phyloP scores from a whole-genome alignment of 92 coral and sea anemone genomes.

The Palythoa grandis region DNA sequence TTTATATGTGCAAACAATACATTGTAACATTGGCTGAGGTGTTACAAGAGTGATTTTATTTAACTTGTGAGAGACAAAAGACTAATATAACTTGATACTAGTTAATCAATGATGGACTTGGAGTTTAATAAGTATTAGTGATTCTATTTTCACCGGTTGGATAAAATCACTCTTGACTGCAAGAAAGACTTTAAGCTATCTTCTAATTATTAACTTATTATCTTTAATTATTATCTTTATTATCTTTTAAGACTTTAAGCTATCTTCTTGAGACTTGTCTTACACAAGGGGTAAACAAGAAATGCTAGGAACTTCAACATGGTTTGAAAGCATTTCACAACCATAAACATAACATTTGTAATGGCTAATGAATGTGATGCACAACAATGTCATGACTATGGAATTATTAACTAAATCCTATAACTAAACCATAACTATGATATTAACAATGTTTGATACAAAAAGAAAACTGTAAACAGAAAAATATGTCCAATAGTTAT shows the following conservation, averaged over 20 bases:
- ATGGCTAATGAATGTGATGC: conserved; percentile 17
- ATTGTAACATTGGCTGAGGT: background rate
- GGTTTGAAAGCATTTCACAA: conserved; percentile 11
- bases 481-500: background rate
- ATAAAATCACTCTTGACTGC: background rate
- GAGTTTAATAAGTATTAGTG: conserved; percentile 5
- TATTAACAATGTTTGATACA: conserved; percentile 15
- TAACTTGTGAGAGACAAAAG: background rate
- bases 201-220: background rate
- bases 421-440: background rate
- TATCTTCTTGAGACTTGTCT: conserved; percentile 8
- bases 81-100: background rate
- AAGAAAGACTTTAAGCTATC: background rate
- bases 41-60: conserved; percentile 1
- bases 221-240: background rate
- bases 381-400: conserved; percentile 18
- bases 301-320: conserved; percentile 23
- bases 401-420: conserved; percentile 23
- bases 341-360: conserved; percentile 19
- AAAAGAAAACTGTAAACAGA: background rate
- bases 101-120: background rate
- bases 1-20: background rate
- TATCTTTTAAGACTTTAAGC: background rate
- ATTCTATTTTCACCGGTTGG: background rate
- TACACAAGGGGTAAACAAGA: conserved; percentile 5